Percentiles rank a stretch among this genome's conserved stretches.
These are phyloP conservation scores for Manduca sexta DNA, from an alignment of 1,140 invertebrate genomes.

Conservation along the genomic window DNA sequence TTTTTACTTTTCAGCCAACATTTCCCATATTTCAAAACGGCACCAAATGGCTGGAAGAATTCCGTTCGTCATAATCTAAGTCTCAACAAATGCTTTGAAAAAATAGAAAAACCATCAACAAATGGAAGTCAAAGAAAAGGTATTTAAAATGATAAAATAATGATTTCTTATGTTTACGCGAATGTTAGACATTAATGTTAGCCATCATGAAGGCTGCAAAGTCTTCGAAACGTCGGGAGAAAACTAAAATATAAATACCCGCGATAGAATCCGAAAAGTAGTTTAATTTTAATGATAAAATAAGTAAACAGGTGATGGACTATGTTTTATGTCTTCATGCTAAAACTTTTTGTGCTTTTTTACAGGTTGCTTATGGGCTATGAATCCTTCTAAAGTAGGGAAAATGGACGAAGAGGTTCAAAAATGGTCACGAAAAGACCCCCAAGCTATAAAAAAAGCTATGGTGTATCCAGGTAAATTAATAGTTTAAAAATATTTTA, in stretches of 20 bases:
- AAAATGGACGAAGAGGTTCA: conserved; percentile 99
- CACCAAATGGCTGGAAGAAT: conserved; percentile 98
- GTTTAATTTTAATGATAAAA: too few species aligned
- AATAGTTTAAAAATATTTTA: too few species aligned
- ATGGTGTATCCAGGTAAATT: conserved; percentile 89
- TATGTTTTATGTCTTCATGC: too few species aligned
- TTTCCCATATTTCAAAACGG: conserved; percentile 98
- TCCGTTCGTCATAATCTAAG: conserved; percentile 97
- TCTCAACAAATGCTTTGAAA: conserved; percentile 98
- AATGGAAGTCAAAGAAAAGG: conserved; percentile 87
- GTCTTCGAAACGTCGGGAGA: too few species aligned
- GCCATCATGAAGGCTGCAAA: too few species aligned
- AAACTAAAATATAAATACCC: too few species aligned
- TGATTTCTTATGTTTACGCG: too few species aligned
- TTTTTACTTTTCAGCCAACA: conserved; percentile 85
- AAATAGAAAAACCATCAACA: conserved; percentile 93
- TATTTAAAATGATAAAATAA: conserved; percentile 18
- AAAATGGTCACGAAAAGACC: conserved; percentile 97
- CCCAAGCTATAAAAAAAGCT: conserved; percentile 85
- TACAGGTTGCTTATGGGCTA: conserved; percentile 92
- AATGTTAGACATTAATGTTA: too few species aligned
- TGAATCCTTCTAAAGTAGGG: conserved; percentile 93
- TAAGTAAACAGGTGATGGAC: too few species aligned
- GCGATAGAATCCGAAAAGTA: too few species aligned
- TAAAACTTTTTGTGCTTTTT: too few species aligned